Conservation (phyloP, 2,113 vertebrate genomes). For the Vulpes lagopus region DNA sequence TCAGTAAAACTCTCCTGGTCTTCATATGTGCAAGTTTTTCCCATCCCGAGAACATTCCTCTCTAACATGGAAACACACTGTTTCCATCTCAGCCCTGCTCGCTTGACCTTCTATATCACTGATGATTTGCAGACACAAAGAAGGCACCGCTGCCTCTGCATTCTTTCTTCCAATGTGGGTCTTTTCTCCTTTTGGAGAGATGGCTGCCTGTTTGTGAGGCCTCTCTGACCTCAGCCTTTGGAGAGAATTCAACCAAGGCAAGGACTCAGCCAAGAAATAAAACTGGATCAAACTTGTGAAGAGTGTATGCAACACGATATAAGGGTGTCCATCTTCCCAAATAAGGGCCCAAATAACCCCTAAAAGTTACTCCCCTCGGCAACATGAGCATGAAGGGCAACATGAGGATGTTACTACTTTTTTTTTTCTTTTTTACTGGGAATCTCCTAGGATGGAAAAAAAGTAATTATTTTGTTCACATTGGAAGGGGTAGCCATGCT, state of each 20-base stretch:
- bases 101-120: slow-evolving; percentile 37
- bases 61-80: slow-evolving; percentile 16
- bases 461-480: neutral
- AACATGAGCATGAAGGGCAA: neutral
- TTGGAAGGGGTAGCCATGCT: neutral
- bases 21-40: neutral
- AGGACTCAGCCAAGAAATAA: slow-evolving; percentile 45
- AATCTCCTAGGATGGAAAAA: neutral
- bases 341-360: neutral
- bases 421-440: neutral
- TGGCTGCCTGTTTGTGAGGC: neutral
- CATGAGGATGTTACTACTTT: neutral
- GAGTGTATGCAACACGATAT: neutral
- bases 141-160: neutral
- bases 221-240: slow-evolving; percentile 38
- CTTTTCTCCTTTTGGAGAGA: neutral
- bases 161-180: slow-evolving; percentile 1
- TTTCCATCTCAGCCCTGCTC: neutral
- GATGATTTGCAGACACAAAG: slow-evolving; percentile 27
- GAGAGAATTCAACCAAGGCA: slow-evolving; percentile 33
- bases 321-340: neutral
- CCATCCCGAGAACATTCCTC: slow-evolving; percentile 1
- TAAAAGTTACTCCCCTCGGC: neutral
- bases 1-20: neutral
- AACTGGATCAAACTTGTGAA: slow-evolving; percentile 37